A percentile compares a stretch with the other conserved stretches of the same genome.
phyloP scores from a whole-genome alignment of 2,797 vertebrate species.

The Tenualosa ilisha region DNA sequence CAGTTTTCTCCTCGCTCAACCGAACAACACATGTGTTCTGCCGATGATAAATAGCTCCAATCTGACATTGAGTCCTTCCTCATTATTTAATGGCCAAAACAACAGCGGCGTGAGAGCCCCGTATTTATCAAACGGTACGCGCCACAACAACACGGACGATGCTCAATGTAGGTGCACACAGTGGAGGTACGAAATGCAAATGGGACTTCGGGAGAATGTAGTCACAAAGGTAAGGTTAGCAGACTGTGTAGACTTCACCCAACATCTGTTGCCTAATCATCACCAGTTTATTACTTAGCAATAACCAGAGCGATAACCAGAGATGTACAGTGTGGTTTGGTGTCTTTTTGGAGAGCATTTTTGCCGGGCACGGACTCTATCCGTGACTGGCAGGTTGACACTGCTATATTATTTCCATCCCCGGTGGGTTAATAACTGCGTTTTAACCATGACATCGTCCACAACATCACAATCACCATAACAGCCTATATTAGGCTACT shows the following conservation, averaged over 20 bases:
- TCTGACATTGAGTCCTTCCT: constrained; percentile 43
- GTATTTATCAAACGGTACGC: constrained; percentile 50
- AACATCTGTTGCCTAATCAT: not conserved
- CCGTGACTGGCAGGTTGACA: constrained; percentile 5
- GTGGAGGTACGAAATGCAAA: constrained; percentile 83
- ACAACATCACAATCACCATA: not conserved
- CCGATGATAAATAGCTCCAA: constrained; percentile 59
- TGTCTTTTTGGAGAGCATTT: not conserved
- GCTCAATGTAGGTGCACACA: constrained; percentile 76
- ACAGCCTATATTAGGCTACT: too few species aligned
- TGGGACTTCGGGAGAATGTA: constrained; percentile 87
- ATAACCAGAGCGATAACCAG: too few species aligned
- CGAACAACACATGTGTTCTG: constrained; percentile 81
- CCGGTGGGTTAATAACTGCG: not conserved
- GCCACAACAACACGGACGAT: constrained; percentile 51
- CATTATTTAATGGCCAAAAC: constrained; percentile 41
- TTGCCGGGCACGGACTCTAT: not conserved
- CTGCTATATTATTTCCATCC: not conserved
- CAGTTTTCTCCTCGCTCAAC: constrained; percentile 89
- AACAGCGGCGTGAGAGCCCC: constrained; percentile 52
- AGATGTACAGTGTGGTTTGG: not conserved
- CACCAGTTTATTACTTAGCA: not conserved
- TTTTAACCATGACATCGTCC: not conserved
- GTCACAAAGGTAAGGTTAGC: constrained; percentile 87
- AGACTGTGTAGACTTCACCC: not conserved